phyloP scores from a whole-genome alignment of 2,888 invertebrate species.

The Noctua comes region DNA sequence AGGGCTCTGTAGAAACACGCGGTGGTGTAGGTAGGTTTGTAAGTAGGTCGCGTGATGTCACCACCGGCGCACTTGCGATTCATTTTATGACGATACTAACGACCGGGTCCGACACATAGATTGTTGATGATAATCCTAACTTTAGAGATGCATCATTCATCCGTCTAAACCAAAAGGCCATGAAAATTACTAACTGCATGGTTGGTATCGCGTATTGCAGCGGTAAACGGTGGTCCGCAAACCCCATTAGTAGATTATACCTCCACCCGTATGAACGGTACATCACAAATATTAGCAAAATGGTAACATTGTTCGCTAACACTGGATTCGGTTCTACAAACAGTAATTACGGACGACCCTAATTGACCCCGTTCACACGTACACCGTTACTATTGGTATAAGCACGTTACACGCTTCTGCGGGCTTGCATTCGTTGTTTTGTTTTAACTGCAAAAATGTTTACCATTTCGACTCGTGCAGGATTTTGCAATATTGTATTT shows the following conservation, averaged over 20 bases:
- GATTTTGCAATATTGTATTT: background rate
- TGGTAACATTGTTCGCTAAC: slow-evolving; percentile 44
- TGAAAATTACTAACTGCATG: background rate
- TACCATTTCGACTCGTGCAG: background rate
- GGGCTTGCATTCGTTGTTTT: slow-evolving; percentile 30
- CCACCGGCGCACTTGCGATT: too few species aligned
- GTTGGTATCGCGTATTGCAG: background rate
- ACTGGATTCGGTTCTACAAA: slow-evolving; percentile 51
- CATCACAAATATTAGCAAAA: slow-evolving; percentile 47
- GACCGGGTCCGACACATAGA: background rate
- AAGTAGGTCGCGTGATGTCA: too few species aligned
- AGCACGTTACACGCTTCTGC: slow-evolving; percentile 48
- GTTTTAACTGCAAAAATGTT: slow-evolving; percentile 28
- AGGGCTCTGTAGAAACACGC: too few species aligned
- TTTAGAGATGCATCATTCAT: background rate
- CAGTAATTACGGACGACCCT: slow-evolving; percentile 63
- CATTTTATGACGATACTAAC: too few species aligned
- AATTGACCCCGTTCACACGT: slow-evolving; percentile 73
- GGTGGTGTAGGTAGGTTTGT: too few species aligned
- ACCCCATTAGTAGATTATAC: background rate
- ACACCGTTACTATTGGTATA: slow-evolving; percentile 63
- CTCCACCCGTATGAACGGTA: slow-evolving; percentile 10
- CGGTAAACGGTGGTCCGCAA: background rate
- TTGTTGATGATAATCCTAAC: background rate
- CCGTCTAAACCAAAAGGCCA: background rate